Conservation (phyloP, 2,888 invertebrate species). For the Nipponacmea schrenckii region DNA sequence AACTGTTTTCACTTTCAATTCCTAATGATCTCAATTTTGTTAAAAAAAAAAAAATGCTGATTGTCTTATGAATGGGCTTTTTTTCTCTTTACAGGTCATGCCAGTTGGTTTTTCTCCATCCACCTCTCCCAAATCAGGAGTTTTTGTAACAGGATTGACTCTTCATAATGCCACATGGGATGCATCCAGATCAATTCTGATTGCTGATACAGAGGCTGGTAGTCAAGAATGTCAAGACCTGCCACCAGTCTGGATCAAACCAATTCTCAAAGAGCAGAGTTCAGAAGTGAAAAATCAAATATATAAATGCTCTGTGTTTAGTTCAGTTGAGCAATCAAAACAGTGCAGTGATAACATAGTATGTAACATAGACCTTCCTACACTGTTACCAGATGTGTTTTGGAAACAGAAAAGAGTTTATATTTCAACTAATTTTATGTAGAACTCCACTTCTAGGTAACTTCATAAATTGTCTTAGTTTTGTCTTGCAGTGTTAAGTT, state of each 20-base stretch:
- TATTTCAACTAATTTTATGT: conserved; percentile 19
- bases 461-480: too few relatives aligned
- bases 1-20: too few relatives aligned
- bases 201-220: conserved; percentile 37
- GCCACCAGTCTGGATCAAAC: conserved; percentile 58
- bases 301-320: conserved; percentile 53
- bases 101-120: conserved; percentile 47
- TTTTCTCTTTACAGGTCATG: conserved; percentile 51
- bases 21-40: too few relatives aligned
- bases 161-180: conserved; percentile 63
- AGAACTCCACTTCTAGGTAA: too few relatives aligned
- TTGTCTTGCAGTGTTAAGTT: too few relatives aligned
- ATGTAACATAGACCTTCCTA: conserved; percentile 46
- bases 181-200: conserved; percentile 38
- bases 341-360: conserved; percentile 45
- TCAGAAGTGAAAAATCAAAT: conserved; percentile 1
- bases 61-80: not conserved
- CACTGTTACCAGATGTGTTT: conserved; percentile 34
- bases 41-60: too few relatives aligned
- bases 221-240: conserved; percentile 36
- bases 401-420: conserved; percentile 54
- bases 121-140: conserved; percentile 49
- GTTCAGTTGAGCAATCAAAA: conserved; percentile 37
- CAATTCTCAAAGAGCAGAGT: conserved; percentile 34
- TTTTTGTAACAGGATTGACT: conserved; percentile 51